Evolutionary conservation across 2,797 vertebrate species (phyloP), one percentile per base, ranked within the genome.

Genomic region (Danio choprae): DNA sequence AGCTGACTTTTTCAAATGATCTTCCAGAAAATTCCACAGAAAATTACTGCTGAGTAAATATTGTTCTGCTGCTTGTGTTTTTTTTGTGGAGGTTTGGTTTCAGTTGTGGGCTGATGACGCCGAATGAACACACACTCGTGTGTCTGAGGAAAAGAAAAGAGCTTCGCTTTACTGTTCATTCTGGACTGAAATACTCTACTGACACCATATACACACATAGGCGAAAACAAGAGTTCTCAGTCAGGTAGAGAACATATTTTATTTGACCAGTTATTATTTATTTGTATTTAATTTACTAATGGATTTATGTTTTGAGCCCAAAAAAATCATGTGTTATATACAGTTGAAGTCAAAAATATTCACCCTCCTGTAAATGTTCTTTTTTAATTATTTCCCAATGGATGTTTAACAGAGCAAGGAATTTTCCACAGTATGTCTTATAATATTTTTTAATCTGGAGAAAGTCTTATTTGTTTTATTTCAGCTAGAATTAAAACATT

Each of bases 21-120:
- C 87, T 86, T 86, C 74, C 84, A 67, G 84, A 87, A 64, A 89
- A 92, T 89, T 90, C 89, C 87, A 89, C 79, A 48, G 36, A 87
- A 89, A 93, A 89, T 89, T 86, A 90, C 90, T 89, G 91, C 89
- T 87, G 87, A 90, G 89, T 90, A 94, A 94, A 95, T 94, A 91
- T 79, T 94, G 92, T 92, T 91, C 55, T 64, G 36, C 88, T 88
- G 80, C 68, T 64, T 87, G 85, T 90, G 89, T 79, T 81, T 80
- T 81, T 80, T 69, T 22, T 53, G 43, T 16, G 63, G 43, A 38
- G 15, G 63, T 43, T 74, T 50, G 65, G 56, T 84, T 84, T 83
- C 50, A n/a, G 71, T 56, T 68, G 36, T 55, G 38, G 13, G 7
- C 29, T 43, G 51, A 80, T 68, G 56, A 81, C 80, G 81, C 86